Evolutionary conservation across 2,797 vertebrate species (phyloP).

Genomic region (Peromyscus melanophrys): DNA sequence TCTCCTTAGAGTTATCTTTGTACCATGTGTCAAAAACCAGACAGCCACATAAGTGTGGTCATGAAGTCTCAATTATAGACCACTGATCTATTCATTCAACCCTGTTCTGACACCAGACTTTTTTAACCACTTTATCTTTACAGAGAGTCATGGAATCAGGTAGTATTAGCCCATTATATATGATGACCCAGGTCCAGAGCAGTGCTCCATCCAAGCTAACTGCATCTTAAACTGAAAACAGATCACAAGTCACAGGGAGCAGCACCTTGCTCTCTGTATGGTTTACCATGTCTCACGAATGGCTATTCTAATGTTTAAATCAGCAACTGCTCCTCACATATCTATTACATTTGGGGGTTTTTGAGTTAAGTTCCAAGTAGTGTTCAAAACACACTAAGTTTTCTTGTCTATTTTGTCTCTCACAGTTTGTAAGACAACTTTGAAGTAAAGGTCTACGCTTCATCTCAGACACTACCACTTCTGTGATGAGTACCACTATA

Average conservation of each 20-base stretch:
- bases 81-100: neutral
- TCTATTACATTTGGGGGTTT: neutral
- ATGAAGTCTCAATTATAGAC: constrained; percentile 14
- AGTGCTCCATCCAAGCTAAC: constrained; percentile 4
- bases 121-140: constrained; percentile 47
- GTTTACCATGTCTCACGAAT: neutral
- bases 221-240: neutral
- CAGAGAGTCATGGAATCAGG: neutral
- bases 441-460: constrained; percentile 16
- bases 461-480: neutral
- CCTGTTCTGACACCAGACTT: neutral
- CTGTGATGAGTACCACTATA: neutral
- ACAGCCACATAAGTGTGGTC: neutral
- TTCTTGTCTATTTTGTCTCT: constrained; percentile 47
- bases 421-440: constrained; percentile 12
- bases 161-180: neutral
- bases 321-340: constrained; percentile 8
- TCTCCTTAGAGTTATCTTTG: constrained; percentile 42
- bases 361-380: neutral
- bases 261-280: neutral
- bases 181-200: neutral
- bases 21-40: constrained; percentile 39
- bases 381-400: constrained; percentile 20
- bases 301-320: constrained; percentile 6
- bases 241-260: neutral